These are phyloP conservation scores for Ranitomeya variabilis DNA, from an alignment of 2,113 vertebrate species.

Conservation along the genomic window DNA sequence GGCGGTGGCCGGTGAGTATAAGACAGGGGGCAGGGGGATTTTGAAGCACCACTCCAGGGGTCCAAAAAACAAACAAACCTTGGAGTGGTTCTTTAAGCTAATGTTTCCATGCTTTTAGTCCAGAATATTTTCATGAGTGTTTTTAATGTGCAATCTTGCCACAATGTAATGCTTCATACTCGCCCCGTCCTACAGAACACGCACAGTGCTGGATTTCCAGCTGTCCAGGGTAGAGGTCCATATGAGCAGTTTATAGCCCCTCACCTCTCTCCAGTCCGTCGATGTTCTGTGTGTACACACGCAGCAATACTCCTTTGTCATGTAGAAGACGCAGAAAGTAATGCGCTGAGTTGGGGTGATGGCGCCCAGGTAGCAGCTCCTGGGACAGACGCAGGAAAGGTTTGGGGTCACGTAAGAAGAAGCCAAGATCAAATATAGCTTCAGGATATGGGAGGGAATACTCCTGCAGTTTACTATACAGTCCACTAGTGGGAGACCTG, in stretches of 20 bases:
- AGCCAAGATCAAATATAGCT: constrained; percentile 91
- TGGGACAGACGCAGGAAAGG: constrained; percentile 90
- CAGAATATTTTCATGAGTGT: too few species aligned
- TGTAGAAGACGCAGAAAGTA: constrained; percentile 88
- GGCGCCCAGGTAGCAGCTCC: constrained; percentile 87
- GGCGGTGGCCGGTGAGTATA: too few species aligned
- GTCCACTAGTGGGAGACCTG: constrained; percentile 88
- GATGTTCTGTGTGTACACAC: constrained; percentile 97
- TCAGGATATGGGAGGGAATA: constrained; percentile 90
- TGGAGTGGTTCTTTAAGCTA: too few species aligned
- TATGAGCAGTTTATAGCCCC: not conserved
- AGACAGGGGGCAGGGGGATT: too few species aligned
- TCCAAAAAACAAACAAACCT: too few species aligned
- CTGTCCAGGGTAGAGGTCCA: not conserved
- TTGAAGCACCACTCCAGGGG: too few species aligned
- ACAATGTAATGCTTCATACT: not conserved
- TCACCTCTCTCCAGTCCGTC: constrained; percentile 90
- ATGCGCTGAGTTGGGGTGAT: constrained; percentile 82
- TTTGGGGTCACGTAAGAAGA: constrained; percentile 84
- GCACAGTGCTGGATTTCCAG: not conserved
- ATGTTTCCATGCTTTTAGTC: too few species aligned
- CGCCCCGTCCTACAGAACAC: not conserved
- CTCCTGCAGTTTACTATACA: constrained; percentile 87
- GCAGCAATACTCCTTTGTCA: constrained; percentile 82
- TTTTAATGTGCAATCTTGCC: too few species aligned